phyloP scores from a whole-genome alignment of 2,113 vertebrate species.

The Phylloscopus trochilus region DNA sequence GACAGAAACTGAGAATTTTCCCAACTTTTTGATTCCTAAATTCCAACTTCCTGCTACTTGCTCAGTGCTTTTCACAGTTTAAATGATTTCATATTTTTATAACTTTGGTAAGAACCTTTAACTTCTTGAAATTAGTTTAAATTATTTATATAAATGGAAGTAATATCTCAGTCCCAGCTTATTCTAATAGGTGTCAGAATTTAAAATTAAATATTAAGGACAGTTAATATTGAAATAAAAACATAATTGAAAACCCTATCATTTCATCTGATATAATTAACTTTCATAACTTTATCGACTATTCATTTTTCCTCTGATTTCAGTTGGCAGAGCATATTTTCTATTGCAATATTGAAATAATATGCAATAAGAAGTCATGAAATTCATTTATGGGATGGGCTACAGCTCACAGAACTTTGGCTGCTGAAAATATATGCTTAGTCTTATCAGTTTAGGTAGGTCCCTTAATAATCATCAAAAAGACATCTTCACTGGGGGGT shows the following conservation, averaged over 20 bases:
- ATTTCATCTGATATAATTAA: neutral
- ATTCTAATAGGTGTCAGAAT: neutral
- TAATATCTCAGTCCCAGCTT: neutral
- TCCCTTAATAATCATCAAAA: neutral
- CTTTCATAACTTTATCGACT: neutral
- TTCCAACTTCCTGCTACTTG: neutral
- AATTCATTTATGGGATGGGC: neutral
- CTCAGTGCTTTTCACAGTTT: neutral
- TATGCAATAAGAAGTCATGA: neutral
- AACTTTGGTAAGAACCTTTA: neutral
- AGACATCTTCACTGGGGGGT: neutral
- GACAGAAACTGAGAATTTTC: neutral
- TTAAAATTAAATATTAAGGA: neutral
- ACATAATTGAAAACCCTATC: neutral
- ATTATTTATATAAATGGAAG: neutral
- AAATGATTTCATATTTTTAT: neutral
- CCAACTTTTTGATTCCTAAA: neutral
- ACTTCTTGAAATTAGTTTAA: neutral
- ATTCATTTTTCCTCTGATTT: neutral
- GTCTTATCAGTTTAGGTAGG: neutral
- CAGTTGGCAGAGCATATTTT: neutral
- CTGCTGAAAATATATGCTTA: neutral
- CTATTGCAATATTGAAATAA: neutral
- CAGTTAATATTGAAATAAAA: neutral
- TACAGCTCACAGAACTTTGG: neutral